Evolutionary conservation across 2,797 vertebrate genomes (phyloP).

Genomic region (Iguana delicatissima): DNA sequence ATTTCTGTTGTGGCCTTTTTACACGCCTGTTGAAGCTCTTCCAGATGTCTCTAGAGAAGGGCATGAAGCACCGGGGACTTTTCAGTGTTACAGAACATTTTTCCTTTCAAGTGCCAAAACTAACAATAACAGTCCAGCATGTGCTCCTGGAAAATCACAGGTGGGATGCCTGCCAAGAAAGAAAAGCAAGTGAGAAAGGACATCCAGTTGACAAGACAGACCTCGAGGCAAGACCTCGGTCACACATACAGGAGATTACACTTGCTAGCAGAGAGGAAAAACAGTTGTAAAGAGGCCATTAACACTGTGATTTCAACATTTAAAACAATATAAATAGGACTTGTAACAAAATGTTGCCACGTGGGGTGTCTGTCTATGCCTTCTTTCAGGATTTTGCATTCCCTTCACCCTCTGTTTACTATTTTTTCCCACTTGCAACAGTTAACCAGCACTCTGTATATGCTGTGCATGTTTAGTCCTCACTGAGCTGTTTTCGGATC

Average conservation of each 20-base stretch:
- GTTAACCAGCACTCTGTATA: not conserved
- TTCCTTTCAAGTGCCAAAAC: conserved; percentile 58
- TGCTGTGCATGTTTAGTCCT: not conserved
- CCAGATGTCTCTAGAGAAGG: conserved; percentile 18
- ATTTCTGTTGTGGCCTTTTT: not conserved
- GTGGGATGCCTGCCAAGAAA: conserved; percentile 50
- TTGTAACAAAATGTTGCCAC: not conserved
- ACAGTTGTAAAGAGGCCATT: not conserved
- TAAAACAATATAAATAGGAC: not conserved
- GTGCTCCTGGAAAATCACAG: conserved; percentile 71
- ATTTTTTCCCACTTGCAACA: not conserved
- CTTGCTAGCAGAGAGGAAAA: conserved; percentile 1
- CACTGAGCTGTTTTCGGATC: too few relatives aligned
- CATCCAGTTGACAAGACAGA: fast-evolving
- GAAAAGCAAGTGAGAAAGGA: conserved; percentile 22
- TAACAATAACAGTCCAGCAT: conserved; percentile 33
- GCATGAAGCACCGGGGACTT: conserved; percentile 54
- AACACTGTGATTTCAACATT: not conserved
- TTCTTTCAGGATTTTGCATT: not conserved
- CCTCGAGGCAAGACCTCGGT: not conserved
- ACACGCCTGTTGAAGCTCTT: not conserved
- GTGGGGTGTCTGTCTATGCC: not conserved
- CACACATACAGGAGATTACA: not conserved
- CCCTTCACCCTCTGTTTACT: too few relatives aligned
- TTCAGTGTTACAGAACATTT: conserved; percentile 63